Evolutionary conservation across 1,140 invertebrate genomes (phyloP).

Genomic region (Monochamus saltuarius): DNA sequence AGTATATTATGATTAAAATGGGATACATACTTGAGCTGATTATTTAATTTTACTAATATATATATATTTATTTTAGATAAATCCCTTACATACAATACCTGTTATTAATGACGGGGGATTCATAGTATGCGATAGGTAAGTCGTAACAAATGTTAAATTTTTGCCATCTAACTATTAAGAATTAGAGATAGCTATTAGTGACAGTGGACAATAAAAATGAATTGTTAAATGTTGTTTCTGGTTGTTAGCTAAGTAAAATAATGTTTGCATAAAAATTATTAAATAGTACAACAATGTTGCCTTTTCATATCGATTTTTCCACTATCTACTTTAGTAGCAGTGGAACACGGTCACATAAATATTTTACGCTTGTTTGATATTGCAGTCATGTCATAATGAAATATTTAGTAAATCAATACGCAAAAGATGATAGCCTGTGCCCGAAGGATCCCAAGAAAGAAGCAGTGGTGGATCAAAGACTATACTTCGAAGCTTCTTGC

Average conservation of each 20-base stretch:
- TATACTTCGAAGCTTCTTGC: conserved; percentile 54
- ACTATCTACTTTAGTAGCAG: background rate
- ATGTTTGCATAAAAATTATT: too few relatives aligned
- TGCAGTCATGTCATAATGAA: conserved; percentile 52
- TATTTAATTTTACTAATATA: background rate
- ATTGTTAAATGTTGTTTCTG: background rate
- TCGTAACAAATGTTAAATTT: conserved; percentile 11
- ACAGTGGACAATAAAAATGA: background rate
- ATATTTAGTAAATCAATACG: conserved; percentile 57
- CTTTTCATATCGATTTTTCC: background rate
- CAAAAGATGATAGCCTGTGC: conserved; percentile 54
- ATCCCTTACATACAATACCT: conserved; percentile 38
- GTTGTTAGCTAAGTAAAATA: too few relatives aligned
- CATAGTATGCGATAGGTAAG: conserved; percentile 39
- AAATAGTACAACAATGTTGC: too few relatives aligned
- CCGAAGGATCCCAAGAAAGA: conserved; percentile 54
- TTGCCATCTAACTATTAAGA: background rate
- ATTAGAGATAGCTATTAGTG: background rate
- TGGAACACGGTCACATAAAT: background rate
- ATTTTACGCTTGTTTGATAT: background rate
- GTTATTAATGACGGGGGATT: conserved; percentile 42
- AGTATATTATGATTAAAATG: too few relatives aligned
- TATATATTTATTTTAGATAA: conserved; percentile 52
- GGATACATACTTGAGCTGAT: too few relatives aligned
- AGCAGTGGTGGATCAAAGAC: conserved; percentile 53